phyloP scores from a whole-genome alignment of 2,888 invertebrate genomes.

The Heliconius sara region DNA sequence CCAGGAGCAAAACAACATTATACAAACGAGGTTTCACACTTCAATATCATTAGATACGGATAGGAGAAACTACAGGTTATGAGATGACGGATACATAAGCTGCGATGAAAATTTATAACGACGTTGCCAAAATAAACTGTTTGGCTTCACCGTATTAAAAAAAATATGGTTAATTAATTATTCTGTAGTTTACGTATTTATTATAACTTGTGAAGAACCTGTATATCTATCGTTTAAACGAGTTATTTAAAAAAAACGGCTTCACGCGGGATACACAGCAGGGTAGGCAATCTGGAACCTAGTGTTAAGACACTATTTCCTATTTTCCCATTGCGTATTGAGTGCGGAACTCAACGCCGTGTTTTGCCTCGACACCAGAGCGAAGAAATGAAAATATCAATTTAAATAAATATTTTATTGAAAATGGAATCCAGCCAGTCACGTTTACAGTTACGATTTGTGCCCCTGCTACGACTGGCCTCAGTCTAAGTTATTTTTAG shows the following conservation, averaged over 20 bases:
- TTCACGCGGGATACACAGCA: no score
- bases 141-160: neutral
- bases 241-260: neutral
- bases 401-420: no score
- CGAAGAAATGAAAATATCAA: no score
- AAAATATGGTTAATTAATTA: neutral
- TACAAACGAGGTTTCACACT: constrained; percentile 20
- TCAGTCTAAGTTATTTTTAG: neutral
- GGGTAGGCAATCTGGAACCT: no score
- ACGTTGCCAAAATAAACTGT: constrained; percentile 12
- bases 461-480: no score
- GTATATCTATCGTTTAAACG: neutral
- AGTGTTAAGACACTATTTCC: no score
- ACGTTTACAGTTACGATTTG: no score
- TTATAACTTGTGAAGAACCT: neutral
- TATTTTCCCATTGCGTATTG: no score
- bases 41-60: constrained; percentile 17
- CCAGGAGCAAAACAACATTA: constrained; percentile 24
- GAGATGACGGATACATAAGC: constrained; percentile 20
- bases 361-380: no score
- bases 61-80: constrained; percentile 12
- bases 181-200: neutral
- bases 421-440: no score
- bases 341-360: no score
- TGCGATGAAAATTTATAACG: constrained; percentile 16